Evolutionary conservation across 2,113 vertebrate species (phyloP), one percentile per base, ranked within the genome.

Genomic region (Mola mola): DNA sequence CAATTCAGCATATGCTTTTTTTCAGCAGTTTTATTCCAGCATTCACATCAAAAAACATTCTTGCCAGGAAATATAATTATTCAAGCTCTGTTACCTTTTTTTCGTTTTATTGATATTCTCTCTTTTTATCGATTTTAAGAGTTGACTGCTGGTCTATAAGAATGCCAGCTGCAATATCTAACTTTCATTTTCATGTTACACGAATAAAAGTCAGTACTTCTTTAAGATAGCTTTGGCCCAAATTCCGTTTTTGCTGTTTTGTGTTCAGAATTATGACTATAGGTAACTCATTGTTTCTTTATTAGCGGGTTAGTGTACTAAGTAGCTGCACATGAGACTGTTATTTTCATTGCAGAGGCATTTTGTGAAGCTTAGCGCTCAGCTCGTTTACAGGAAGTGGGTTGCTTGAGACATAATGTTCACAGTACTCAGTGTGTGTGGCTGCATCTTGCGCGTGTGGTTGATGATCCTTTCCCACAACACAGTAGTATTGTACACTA

Each of bases 301-400:
- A 31, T 31, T 8, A 15, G 12, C 1, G 1, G 1, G 25, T 46
- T 64, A 0, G 1, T 50, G 16, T 25, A n/a, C 19, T 43, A 48
- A 70, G 60, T 67, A 42, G 33, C 12, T 64, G 21, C 40, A 49
- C 17, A 16, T 36, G 22, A 36, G 21, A 21, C 43, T 36, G 47
- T 31, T 43, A 16, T n/a, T 44, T 47, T 34, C 22, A 17, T 11
- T 55, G 20, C 9, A 16, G 29, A 22, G n/a, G 22, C 7, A 53
- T 34, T 38, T 36, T 20, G 8, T 24, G 6, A 52, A 47, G 36
- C 42, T 52, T 25, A 22, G n/a, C 37, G 25, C 51, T 58, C 50
- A 36, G 53, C 26, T 55, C 16, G 31, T 56, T 42, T 20, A 56
- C 60, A 83, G 81, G 68, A 83, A 74, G 47, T 63, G 26, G 28